Conservation (phyloP, 2,797 vertebrate species). For the Selene dorsalis region DNA sequence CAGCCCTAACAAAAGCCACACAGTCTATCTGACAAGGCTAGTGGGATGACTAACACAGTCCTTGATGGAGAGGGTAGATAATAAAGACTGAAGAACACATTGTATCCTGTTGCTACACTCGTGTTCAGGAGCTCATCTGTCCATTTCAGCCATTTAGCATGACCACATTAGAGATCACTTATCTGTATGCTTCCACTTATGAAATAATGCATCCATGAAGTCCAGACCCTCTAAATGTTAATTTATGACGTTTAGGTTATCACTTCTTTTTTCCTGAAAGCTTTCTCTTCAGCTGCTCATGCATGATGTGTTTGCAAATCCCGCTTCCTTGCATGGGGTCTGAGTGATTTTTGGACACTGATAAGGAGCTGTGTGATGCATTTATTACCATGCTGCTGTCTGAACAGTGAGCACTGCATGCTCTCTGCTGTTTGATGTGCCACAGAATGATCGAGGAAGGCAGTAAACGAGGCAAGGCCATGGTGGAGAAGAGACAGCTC, state of each 20-base stretch:
- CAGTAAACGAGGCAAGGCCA: constrained; percentile 93
- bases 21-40: constrained; percentile 6
- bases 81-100: constrained; percentile 4
- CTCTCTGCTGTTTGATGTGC: constrained; percentile 67
- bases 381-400: constrained; percentile 17
- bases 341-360: constrained; percentile 16
- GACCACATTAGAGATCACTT: constrained; percentile 5
- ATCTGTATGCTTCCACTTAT: neutral
- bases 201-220: neutral
- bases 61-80: constrained; percentile 17
- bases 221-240: neutral
- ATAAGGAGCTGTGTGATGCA: constrained; percentile 27
- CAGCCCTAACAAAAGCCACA: constrained; percentile 2
- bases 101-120: neutral
- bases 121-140: neutral
- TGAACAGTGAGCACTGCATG: constrained; percentile 28
- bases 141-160: neutral
- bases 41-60: constrained; percentile 44
- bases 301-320: neutral
- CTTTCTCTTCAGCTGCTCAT: neutral
- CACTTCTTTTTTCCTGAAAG: too few relatives aligned
- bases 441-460: constrained; percentile 98
- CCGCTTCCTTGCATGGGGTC: neutral
- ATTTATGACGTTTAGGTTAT: neutral
- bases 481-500: constrained; percentile 99